Base-by-base conservation (phyloP, 2,888 invertebrate species). In the Gandaritis pyraliata region DNA sequence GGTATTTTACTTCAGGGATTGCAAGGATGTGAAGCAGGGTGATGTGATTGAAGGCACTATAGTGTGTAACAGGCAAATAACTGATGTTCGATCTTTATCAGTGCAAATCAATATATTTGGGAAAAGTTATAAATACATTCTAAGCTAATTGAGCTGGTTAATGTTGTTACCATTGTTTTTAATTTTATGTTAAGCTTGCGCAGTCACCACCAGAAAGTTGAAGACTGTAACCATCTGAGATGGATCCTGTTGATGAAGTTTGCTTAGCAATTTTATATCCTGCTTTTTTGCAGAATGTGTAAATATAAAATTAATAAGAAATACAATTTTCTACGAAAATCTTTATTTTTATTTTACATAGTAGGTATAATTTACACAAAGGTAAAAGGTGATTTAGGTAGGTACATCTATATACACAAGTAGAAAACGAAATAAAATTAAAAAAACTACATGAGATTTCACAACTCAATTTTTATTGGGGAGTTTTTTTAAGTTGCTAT, bases 1-100 rank as follows among this genome's bases (percentile, higher is more conserved):
- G 0, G 94, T 98, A 1, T 97, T 98, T 83, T 96, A 96, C 77
- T 92, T 98, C 12, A 95, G 94, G 66, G 94, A 96, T 70, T 95
- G 96, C 36, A 93, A 96, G 49, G 83, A 93, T 50, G 94, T 97
- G 0, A 94, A 94, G 68, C 87, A 94, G 86, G 97, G 96, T 84
- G 93, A 94, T 64, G 54, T 90, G 4, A 80, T 94, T 36, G 78
- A 88, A 54, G 97, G 97, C 13, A 94, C 93, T 68, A 92, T 98
- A n/a, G 92, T 93, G 46, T 97, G 97, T 75, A 94, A 90, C 65
- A 94, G 97, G 73, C 95, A 95, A 74, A 93, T 93, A 66, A 95
- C 95, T 71, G 96, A 97, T 86, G 94, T 95, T 0, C 90, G 97
- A 72, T 96, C 96, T 18, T 85, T 98, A 41, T 93, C 94, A 43